Evolutionary conservation across 2,797 vertebrate genomes (phyloP).

Genomic region (Anniella stebbinsi): DNA sequence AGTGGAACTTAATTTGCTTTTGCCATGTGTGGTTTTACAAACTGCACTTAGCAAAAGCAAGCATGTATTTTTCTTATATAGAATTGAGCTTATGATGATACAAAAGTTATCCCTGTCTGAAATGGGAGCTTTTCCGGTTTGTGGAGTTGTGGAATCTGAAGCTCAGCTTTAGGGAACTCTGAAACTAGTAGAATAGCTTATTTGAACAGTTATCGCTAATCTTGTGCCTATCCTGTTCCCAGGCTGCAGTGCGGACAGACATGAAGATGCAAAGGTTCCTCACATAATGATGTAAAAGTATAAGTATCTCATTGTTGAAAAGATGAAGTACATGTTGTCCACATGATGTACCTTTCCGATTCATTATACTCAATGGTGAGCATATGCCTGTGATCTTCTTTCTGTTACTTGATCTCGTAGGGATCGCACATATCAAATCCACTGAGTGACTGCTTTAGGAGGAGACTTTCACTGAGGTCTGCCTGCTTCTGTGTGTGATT

Average conservation of each 20-base stretch:
- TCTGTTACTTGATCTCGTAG: not conserved
- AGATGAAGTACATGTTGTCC: not conserved
- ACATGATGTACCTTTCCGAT: not conserved
- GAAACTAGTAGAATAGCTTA: accelerated
- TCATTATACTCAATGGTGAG: conserved; percentile 7
- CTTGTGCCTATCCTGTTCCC: not conserved
- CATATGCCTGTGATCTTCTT: accelerated
- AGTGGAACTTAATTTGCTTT: not conserved
- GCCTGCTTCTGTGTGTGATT: not conserved
- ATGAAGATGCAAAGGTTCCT: not conserved
- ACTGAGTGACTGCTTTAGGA: not conserved
- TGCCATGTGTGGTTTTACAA: accelerated
- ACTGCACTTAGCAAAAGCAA: not conserved
- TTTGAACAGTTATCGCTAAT: not conserved
- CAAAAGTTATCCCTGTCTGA: conserved; percentile 79
- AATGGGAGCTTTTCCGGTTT: conserved; percentile 12
- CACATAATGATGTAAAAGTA: not conserved
- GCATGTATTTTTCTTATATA: not conserved
- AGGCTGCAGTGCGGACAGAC: conserved; percentile 11
- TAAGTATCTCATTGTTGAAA: accelerated
- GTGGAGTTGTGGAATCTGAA: conserved; percentile 73
- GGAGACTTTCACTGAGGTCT: not conserved
- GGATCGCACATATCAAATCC: not conserved
- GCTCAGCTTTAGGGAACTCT: conserved; percentile 49
- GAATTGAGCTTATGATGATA: conserved; percentile 73